Base-by-base conservation (phyloP, 37 sponge, comb jelly and placozoan genomes). In the Theonella swinhoei region DNA sequence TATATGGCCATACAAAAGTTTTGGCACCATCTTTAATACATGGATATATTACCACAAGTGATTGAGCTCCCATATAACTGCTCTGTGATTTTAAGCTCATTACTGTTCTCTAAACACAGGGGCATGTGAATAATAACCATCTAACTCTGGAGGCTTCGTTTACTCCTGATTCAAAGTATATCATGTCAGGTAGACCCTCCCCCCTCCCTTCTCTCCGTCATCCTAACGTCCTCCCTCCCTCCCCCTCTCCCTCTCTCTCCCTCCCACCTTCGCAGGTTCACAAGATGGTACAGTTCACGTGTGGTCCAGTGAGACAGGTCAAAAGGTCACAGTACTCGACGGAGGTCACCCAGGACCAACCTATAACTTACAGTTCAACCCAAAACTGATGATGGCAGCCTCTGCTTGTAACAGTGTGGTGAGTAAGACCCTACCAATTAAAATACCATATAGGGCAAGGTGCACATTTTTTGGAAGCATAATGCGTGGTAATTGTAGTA, bases 311-410 rank as follows among this genome's bases (percentile, higher is more conserved):
- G 93, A 94, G 42, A 89, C 82, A 2, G 99, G 99, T 20, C 83
- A 96, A 82, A 91, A 89, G 75, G 81, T 96, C 3, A 88, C 88
- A 1, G 80, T 92, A 0, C 80, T 98, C 39, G 97, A 98, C 14
- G 99, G 99, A 70, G 92, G 92, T 58, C 99, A 98, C 59, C 97
- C 99, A 17, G 88, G 91, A 30, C 90, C 99, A 23, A 92, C 92
- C 74, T 79, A 83, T 34, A 91, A 89, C 31, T 91, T 94, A 25
- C 93, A 94, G 77, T 98, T 96, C 75, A 98, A 98, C 76, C 99
- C 99, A 0, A 91, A 85, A 39, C 76, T 86, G 62, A 94, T 98
- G 97, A 98, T 90, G 87, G 74, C 96, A 80, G 93, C 94, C 29
- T 84, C 92, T 32, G 95, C 99, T 47, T 47, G 54, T 14, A 47